phyloP scores from a whole-genome alignment of 2,113 vertebrate species.

The Petrocephalus microphthalmus region DNA sequence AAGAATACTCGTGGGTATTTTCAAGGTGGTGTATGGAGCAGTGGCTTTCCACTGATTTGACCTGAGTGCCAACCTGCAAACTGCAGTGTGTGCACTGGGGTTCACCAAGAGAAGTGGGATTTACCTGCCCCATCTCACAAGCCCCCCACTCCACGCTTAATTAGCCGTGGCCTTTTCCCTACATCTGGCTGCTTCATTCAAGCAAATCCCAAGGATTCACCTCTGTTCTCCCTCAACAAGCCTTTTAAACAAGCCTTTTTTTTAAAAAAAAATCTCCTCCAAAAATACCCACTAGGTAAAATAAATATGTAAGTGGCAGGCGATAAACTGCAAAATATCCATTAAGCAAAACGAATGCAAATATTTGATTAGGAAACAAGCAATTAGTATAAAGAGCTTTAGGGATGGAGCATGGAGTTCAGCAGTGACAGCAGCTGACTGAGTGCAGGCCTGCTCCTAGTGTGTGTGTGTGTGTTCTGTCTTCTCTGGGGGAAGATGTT shows the following conservation, averaged over 20 bases:
- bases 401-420: neutral
- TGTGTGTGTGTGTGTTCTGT: neutral
- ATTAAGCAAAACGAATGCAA: constrained; percentile 30
- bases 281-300: constrained; percentile 13
- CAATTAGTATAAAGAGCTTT: constrained; percentile 27
- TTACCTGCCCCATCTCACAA: neutral
- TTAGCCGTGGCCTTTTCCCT: constrained; percentile 1
- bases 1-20: neutral
- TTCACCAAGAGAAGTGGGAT: constrained; percentile 8
- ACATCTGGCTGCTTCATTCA: neutral
- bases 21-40: neutral
- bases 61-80: constrained; percentile 6
- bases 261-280: neutral
- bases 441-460: neutral
- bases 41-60: neutral
- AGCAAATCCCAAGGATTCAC: constrained; percentile 12
- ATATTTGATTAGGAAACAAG: constrained; percentile 33
- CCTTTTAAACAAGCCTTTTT: constrained; percentile 12
- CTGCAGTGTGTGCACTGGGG: neutral
- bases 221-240: constrained; percentile 7
- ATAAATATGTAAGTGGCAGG: constrained; percentile 18
- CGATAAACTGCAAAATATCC: constrained; percentile 28
- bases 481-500: neutral
- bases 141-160: constrained; percentile 4
- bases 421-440: neutral